Conservation (phyloP, 2,888 invertebrate genomes). For the Chymomyza amoena region DNA sequence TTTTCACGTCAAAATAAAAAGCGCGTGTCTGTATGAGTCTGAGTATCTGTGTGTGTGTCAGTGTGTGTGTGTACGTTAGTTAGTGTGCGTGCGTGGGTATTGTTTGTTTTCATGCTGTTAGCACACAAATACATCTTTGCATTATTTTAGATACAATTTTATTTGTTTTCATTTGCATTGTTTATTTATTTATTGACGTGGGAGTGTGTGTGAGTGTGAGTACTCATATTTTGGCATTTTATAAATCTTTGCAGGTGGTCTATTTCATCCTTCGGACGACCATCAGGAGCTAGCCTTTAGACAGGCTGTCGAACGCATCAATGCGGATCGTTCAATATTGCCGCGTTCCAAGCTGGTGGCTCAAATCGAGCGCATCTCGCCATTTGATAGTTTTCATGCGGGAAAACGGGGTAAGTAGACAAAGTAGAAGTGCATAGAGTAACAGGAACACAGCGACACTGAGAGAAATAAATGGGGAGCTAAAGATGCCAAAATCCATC, state of each 20-base stretch:
- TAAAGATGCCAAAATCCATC: no score
- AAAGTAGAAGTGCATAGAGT: background rate
- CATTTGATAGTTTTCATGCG: conserved; percentile 95
- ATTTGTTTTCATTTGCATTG: conserved; percentile 1
- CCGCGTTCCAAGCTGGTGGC: conserved; percentile 92
- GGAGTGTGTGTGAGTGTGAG: background rate
- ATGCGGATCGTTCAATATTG: conserved; percentile 88
- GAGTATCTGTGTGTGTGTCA: conserved; percentile 8
- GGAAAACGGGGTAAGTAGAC: conserved; percentile 89
- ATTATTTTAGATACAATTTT: background rate
- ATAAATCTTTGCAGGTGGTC: conserved; percentile 83
- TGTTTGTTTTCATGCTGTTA: conserved; percentile 35
- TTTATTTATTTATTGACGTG: background rate
- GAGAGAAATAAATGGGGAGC: background rate
- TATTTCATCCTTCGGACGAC: conserved; percentile 92
- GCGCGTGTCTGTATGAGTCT: conserved; percentile 22
- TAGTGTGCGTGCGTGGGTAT: conserved; percentile 26
- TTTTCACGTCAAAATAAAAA: conserved; percentile 52
- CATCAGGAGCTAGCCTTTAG: conserved; percentile 94
- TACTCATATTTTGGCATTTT: conserved; percentile 14
- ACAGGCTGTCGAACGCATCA: conserved; percentile 94
- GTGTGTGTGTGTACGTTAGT: conserved; percentile 34
- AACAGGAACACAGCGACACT: background rate
- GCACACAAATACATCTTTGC: background rate
- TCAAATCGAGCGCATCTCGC: conserved; percentile 92